A percentile compares a stretch with the other conserved stretches of the same genome.
phyloP scores from a whole-genome alignment of 2,113 vertebrate species.

The Proteles cristata region DNA sequence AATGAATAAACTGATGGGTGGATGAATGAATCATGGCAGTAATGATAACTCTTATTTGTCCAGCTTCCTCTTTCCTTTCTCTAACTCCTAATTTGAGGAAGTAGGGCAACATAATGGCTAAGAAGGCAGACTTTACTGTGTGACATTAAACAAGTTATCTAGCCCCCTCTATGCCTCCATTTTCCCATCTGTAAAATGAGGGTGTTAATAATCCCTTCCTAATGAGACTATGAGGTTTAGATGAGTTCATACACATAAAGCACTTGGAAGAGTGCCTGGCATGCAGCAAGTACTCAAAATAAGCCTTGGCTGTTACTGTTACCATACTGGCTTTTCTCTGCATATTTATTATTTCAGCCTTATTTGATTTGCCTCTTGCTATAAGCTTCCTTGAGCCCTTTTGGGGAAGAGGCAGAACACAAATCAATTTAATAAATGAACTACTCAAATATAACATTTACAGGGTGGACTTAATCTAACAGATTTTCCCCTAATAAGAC shows the following conservation, averaged over 20 bases:
- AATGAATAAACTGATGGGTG: neutral
- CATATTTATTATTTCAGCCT: neutral
- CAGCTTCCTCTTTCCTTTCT: neutral
- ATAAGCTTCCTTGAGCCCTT: conserved; percentile 45
- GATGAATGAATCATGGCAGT: neutral
- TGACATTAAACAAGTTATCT: neutral
- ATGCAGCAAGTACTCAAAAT: neutral
- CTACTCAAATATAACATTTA: conserved; percentile 55
- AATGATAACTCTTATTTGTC: neutral
- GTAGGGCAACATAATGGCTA: no score
- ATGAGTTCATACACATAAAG: neutral
- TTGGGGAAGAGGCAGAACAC: conserved; percentile 12
- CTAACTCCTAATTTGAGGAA: neutral
- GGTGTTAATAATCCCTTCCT: neutral
- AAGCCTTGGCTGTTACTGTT: neutral
- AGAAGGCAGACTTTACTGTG: neutral
- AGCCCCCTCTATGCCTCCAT: neutral
- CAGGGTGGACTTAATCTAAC: conserved; percentile 12
- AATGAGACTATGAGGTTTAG: neutral
- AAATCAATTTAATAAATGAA: conserved; percentile 53
- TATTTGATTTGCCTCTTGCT: conserved; percentile 29
- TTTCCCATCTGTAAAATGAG: neutral
- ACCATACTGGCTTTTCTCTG: neutral
- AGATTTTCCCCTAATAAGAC: conserved; percentile 48
- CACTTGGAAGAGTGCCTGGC: neutral